Conservation (phyloP, 2,113 vertebrate genomes). For the Megalops atlanticus region DNA sequence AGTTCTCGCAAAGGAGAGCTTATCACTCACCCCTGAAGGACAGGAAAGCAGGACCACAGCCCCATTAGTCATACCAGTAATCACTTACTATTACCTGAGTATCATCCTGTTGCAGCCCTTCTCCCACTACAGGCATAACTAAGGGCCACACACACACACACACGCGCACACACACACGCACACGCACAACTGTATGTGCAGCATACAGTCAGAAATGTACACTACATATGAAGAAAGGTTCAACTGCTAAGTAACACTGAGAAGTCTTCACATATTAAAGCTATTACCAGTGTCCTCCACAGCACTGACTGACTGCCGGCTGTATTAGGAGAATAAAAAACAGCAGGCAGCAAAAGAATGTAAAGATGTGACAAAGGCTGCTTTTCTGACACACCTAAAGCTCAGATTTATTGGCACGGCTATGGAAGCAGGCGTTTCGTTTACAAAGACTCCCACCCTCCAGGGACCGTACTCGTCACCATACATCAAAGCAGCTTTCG, state of each 20-base stretch:
- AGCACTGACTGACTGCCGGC: not conserved
- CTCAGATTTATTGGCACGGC: conserved; percentile 20
- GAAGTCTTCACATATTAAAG: not conserved
- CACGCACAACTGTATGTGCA: not conserved
- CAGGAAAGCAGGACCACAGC: not conserved
- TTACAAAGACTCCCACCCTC: conserved; percentile 8
- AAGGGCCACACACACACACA: not conserved
- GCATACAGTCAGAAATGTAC: not conserved
- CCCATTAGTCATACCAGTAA: not conserved
- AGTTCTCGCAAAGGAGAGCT: no score
- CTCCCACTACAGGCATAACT: conserved; percentile 4
- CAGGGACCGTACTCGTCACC: conserved; percentile 7
- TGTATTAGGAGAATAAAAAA: not conserved
- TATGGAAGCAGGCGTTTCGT: conserved; percentile 16
- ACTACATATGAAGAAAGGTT: not conserved
- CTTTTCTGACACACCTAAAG: conserved; percentile 21
- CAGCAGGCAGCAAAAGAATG: conserved; percentile 5
- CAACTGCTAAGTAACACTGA: conserved; percentile 11
- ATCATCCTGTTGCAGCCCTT: no score
- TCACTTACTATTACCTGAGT: not conserved
- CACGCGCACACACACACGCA: not conserved
- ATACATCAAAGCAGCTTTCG: not conserved
- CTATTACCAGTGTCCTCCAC: conserved; percentile 24
- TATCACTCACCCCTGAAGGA: not conserved
- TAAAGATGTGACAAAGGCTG: conserved; percentile 19